Base-by-base conservation (phyloP, 1,140 invertebrate species). In the Lepidurus couesii region DNA sequence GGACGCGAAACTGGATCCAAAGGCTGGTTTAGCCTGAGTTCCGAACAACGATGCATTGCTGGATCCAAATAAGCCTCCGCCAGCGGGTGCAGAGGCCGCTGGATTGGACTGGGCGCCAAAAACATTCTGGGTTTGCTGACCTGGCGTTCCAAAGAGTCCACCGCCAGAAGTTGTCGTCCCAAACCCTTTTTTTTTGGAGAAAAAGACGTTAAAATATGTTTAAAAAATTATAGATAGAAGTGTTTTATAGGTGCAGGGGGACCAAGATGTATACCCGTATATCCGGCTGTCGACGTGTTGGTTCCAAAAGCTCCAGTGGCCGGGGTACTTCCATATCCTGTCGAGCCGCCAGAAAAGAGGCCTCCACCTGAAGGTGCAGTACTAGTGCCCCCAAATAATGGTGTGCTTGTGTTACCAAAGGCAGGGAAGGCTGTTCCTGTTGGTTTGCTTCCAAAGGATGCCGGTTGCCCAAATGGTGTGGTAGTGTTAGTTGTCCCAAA, bases 21-120 rank as follows among this genome's bases (percentile, higher is more conserved):
- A 6, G 82, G 86, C 81, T 8, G 89, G 85, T 81, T 89, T 90
- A 75, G 86, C 87, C 81, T 90, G 89, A 1, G 85, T 81, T 7
- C 90, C 90, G 84, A 91, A 92, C 77, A 82, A 82, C 0, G 89
- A 86, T 1, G 87, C 84, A 1, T 88, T 85, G 1, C 86, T 82
- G 0, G 87, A 81, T 74, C 88, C 88, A 84, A 90, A 90, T 6
- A 90, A 81, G 7, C 78, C 78, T 34, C 75, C 75, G 21, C n/a
- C 16, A 10, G 78, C 26, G 10, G 78, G 11, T 21, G 65, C 44
- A 26, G 74, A 47, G 26, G 78, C 43, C 24, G 78, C 42, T 7
- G 78, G 73, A 47, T 73, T 24, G 44, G 42, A 11, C 44, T 74
- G 78, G 74, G 74, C 44, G 34, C 43, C 75, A 21, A 77, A 77